Conservation (phyloP, 2,888 invertebrate species). For the Caenorhabditis afra region DNA sequence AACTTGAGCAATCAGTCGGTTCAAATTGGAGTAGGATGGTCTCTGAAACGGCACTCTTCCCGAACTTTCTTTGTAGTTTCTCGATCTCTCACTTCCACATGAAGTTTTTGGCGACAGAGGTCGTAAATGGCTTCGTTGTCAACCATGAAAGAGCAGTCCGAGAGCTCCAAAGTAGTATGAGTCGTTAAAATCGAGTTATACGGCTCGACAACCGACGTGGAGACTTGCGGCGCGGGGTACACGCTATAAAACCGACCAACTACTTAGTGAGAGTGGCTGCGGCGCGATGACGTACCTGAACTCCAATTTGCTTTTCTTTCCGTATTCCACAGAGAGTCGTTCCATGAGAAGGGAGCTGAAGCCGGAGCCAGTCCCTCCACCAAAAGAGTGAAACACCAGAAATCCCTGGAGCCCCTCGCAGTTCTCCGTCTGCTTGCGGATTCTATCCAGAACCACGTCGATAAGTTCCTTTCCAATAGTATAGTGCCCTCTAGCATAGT, state of each 20-base stretch:
- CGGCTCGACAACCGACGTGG: constrained; percentile 94
- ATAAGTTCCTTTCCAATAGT: constrained; percentile 87
- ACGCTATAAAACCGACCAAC: constrained; percentile 54
- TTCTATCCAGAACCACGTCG: constrained; percentile 85
- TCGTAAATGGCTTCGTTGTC: constrained; percentile 95
- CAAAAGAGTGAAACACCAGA: constrained; percentile 85
- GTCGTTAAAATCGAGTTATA: constrained; percentile 97
- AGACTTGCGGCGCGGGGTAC: constrained; percentile 83
- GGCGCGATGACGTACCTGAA: constrained; percentile 82
- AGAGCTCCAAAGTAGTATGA: constrained; percentile 93
- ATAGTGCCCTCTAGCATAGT: constrained; percentile 97
- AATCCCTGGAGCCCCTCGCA: constrained; percentile 85
- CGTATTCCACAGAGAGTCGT: constrained; percentile 88
- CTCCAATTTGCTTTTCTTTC: constrained; percentile 90
- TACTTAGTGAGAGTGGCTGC: not conserved
- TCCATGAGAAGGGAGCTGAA: constrained; percentile 92
- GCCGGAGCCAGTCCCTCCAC: constrained; percentile 90
- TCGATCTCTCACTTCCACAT: constrained; percentile 63
- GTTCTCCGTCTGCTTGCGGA: constrained; percentile 87
- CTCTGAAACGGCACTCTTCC: constrained; percentile 80
- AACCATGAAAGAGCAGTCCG: constrained; percentile 95
- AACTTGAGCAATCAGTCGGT: constrained; percentile 94
- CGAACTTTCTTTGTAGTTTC: constrained; percentile 1
- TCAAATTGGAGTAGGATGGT: constrained; percentile 91
- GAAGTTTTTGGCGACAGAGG: constrained; percentile 89